Base-by-base conservation (phyloP, 2,113 vertebrate species). In the Corythoichthys intestinalis region DNA sequence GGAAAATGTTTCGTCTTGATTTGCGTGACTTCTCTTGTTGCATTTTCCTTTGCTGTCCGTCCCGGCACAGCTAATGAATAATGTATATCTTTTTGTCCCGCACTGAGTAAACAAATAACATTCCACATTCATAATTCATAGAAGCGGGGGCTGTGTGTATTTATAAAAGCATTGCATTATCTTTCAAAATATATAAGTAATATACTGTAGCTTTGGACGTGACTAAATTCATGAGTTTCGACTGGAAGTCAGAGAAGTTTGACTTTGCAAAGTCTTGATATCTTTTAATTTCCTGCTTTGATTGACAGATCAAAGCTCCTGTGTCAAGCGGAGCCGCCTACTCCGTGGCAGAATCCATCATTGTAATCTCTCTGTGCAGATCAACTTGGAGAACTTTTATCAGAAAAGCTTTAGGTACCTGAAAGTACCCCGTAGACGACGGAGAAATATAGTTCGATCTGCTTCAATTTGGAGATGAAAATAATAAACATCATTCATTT, bases 31-130 rank as follows among this genome's bases (percentile, higher is more conserved):
- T 60, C 64, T 66, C 72, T 78, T 71, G 78, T 72, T n/a, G 70
- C 35, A n/a, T 73, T 71, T 76, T 75, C 65, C 58, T 83, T 80
- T 70, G 71, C 72, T 76, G 80, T 83, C 67, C 84, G 41, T 77
- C 67, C 80, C 83, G 77, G 77, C 81, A 83, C 66, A 76, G 60
- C 68, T 65, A 59, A 88, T 89, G 84, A 90, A 88, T 91, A 81
- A 90, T 88, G 78, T 80, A 90, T 71, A 69, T 71, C 83, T 66
- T 75, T 88, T 81, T 73, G 82, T 81, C 83, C 76, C 77, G 83
- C 86, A 81, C 73, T 70, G 72, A 84, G 84, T 85, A 84, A 88
- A 87, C 89, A 89, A 88, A 89, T 87, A 86, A 87, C 74, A 80
- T 67, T 28, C 17, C 82, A 5, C 4, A 90, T 86, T 85, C 67